Percentiles rank a stretch among this genome's conserved stretches.
phyloP scores from a whole-genome alignment of 2,113 vertebrate genomes.

The Atherinomorus stipes region DNA sequence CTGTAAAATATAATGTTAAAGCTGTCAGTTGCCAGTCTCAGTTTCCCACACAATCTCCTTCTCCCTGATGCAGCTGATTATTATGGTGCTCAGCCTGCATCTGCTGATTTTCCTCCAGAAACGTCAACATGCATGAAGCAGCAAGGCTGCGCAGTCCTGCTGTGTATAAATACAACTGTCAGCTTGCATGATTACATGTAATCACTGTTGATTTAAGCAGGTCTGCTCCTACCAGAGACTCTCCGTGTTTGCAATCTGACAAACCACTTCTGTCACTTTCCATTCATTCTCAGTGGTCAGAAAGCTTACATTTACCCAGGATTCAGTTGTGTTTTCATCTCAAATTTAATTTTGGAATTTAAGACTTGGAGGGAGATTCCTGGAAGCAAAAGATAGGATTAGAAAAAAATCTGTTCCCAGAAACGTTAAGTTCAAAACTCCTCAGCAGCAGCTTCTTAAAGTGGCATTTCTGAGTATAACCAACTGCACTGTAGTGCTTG shows the following conservation, averaged over 20 bases:
- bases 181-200: slow-evolving; percentile 35
- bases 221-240: neutral
- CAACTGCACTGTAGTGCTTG: no score
- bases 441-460: no score
- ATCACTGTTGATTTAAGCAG: slow-evolving; percentile 29
- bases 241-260: neutral
- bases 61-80: slow-evolving; percentile 1
- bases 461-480: no score
- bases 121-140: neutral
- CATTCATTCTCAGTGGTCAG: neutral
- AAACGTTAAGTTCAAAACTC: no score
- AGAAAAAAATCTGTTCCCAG: no score
- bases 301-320: neutral
- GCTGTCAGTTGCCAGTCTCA: neutral
- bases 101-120: slow-evolving; percentile 2
- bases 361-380: neutral
- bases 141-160: slow-evolving; percentile 6
- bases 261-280: neutral
- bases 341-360: neutral
- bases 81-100: neutral
- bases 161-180: slow-evolving; percentile 35
- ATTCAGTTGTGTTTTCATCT: no score
- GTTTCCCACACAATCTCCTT: neutral
- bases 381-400: neutral
- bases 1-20: slow-evolving; percentile 12